A percentile compares a stretch with the other conserved stretches of the same genome.
Evolutionary conservation across 2,797 vertebrate species (phyloP).

Genomic region (Pseudomugil tenellus): DNA sequence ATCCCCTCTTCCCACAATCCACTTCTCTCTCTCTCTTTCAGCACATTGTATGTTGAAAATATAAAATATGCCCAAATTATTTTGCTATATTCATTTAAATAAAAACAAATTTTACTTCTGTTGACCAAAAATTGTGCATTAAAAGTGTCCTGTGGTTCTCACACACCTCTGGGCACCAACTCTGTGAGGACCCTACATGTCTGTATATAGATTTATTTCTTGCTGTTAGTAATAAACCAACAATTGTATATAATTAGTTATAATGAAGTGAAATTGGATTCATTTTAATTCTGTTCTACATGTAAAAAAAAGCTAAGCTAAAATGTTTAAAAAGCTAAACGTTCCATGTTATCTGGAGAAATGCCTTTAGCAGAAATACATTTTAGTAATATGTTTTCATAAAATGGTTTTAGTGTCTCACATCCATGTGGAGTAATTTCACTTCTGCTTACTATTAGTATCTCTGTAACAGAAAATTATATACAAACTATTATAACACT

Average conservation of each 20-base stretch:
- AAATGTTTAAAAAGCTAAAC: not conserved
- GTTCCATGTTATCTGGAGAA: too few species aligned
- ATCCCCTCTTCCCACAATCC: slow-evolving; percentile 47
- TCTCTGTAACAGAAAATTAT: too few species aligned
- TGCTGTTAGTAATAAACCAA: not conserved
- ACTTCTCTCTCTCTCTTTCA: slow-evolving; percentile 30
- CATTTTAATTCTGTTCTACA: not conserved
- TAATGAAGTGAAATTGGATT: not conserved
- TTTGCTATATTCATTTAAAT: slow-evolving; percentile 3
- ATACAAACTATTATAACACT: too few species aligned
- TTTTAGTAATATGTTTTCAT: too few species aligned
- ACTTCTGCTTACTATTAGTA: not conserved
- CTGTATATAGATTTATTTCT: not conserved
- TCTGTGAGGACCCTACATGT: not conserved
- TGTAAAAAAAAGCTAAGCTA: not conserved
- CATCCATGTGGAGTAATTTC: not conserved
- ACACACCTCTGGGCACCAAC: too few species aligned
- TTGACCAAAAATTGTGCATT: not conserved
- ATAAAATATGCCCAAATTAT: not conserved
- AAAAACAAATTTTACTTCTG: not conserved
- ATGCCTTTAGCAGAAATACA: too few species aligned
- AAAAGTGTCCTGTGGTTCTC: not conserved
- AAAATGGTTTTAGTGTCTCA: not conserved
- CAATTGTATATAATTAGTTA: not conserved
- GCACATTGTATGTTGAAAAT: slow-evolving; percentile 7